Evolutionary conservation across 2,113 vertebrate species (phyloP).

Genomic region (Ceyx cyanopectus): DNA sequence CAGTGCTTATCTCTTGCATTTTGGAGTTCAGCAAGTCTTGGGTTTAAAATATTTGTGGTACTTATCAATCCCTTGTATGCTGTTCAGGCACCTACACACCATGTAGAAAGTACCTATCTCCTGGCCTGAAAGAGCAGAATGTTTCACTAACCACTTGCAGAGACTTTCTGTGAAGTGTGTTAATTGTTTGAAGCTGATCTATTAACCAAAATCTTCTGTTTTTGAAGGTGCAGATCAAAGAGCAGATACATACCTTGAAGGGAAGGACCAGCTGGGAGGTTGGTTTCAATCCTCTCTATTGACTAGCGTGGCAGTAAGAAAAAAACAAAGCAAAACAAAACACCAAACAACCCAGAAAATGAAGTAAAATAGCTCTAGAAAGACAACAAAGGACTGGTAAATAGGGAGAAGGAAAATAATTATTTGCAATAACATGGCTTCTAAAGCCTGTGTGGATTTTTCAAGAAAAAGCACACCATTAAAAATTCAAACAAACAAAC

Average conservation of each 20-base stretch:
- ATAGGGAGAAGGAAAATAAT: background rate
- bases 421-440: background rate
- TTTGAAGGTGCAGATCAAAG: conserved; percentile 79
- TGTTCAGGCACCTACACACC: background rate
- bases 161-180: background rate
- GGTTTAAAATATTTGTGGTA: background rate
- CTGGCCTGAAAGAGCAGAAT: background rate
- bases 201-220: background rate
- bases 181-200: background rate
- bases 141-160: background rate
- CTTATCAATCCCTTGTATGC: background rate
- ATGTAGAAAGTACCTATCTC: background rate
- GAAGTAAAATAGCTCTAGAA: background rate
- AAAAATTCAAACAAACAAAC: background rate
- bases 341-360: background rate
- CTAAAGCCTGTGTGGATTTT: background rate
- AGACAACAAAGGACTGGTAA: background rate
- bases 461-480: background rate
- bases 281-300: conserved; percentile 98
- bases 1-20: background rate
- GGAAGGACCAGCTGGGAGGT: conserved; percentile 95
- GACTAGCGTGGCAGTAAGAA: conserved; percentile 84
- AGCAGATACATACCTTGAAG: conserved; percentile 92
- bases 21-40: background rate
- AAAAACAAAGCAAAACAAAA: too few species aligned